Percentiles rank a stretch among this genome's conserved stretches.
These are phyloP conservation scores for Cinclus cinclus DNA, from an alignment of 2,113 vertebrate species.

Conservation along the genomic window DNA sequence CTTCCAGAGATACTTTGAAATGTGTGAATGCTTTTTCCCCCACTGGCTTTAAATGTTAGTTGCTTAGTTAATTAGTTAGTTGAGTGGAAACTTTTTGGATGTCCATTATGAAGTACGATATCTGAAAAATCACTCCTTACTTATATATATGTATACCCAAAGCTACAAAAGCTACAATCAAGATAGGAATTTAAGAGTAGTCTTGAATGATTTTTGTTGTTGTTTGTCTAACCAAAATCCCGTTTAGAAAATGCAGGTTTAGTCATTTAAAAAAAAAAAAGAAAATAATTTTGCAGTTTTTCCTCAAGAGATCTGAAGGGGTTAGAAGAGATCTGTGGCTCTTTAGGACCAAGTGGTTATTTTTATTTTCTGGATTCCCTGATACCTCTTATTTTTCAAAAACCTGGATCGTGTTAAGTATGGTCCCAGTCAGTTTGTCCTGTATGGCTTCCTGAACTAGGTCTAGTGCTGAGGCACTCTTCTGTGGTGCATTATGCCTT, in stretches of 20 bases:
- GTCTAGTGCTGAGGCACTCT: neutral
- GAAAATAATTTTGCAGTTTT: neutral
- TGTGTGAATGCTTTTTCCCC: neutral
- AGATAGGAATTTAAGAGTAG: neutral
- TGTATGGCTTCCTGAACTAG: neutral
- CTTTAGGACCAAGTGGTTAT: neutral
- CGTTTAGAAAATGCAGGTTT: neutral
- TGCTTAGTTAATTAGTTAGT: too few relatives aligned
- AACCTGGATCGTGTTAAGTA: neutral
- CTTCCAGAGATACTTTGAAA: neutral
- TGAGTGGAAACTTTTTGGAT: neutral
- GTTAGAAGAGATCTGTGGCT: neutral
- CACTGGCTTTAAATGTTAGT: neutral
- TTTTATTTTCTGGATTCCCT: neutral
- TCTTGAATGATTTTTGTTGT: neutral
- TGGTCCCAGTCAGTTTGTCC: neutral
- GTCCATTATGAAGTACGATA: neutral
- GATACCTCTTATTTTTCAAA: neutral
- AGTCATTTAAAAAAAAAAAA: neutral
- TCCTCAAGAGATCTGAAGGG: neutral
- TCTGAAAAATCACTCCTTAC: neutral
- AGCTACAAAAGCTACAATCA: neutral
- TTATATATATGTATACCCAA: neutral
- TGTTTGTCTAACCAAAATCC: neutral
- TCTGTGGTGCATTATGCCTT: neutral